Evolutionary conservation across 2,888 invertebrate genomes (phyloP), one percentile per base, ranked within the genome.

Genomic region (Allygus modestus): DNA sequence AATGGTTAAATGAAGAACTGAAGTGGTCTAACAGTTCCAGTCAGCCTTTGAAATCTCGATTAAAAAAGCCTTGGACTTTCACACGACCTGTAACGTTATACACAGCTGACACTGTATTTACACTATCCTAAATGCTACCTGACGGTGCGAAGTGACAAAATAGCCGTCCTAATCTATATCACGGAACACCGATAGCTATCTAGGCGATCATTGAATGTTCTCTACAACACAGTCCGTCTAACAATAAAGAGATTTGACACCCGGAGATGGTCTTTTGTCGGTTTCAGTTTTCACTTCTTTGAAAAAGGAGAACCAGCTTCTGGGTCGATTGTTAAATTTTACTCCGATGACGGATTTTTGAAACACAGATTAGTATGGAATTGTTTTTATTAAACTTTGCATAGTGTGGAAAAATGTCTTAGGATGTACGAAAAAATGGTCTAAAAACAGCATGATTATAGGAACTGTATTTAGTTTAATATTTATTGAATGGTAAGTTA

Each of bases 151-250:
- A 17, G 15, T 17, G n/a, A 46, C 46, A 46, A 31, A 17, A 15
- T 5, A 54, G 23, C 17, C 12, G 65, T 65, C 65, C 65, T 65
- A 65, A 65, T 65, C 65, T 58, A 28, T 65, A 31, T 65, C 28
- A 28, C 17, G 4, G 23, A 15, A 65, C 15, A 28, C 65, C 28
- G 17, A 65, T 26, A 12, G 15, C 65, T 28, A 65, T 65, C 65
- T 54, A 23, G 65, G 15, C 15, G 65, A 65, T 65, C 65, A 65
- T 31, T 65, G 65, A 15, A 28, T 9, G 15, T 2, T 1, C 0
- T 58, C 58, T 58, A 12, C 17, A 7, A 26, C 23, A 58, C 4
- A 23, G 23, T 23, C 17, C 12, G 23, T 58, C 58, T 23, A 65
- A 65, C 65, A 65, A 15, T 7, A 23, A 20, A 26, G 12, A 65